Evolutionary conservation across 2,888 invertebrate species (phyloP).

Genomic region (Ectropis crepuscularia): DNA sequence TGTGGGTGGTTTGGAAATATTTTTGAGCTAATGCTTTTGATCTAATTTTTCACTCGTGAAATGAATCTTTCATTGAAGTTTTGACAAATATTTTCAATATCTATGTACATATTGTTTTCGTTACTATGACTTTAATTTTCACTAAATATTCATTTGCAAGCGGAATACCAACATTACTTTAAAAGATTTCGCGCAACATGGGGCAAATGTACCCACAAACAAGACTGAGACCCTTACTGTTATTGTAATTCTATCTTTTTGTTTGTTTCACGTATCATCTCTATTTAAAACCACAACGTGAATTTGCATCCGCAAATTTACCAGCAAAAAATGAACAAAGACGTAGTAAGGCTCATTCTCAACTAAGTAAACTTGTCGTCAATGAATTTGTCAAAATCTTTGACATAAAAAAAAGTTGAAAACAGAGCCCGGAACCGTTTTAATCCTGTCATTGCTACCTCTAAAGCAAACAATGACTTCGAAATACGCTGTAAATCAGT

Average conservation of each 20-base stretch:
- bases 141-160: too few species aligned
- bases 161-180: too few species aligned
- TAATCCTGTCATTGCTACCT: conserved; percentile 59
- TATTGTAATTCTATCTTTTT: neutral
- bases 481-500: conserved; percentile 49
- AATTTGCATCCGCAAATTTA: conserved; percentile 2
- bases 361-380: conserved; percentile 14
- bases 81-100: too few species aligned
- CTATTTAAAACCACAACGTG: conserved; percentile 1
- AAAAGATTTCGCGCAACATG: too few species aligned
- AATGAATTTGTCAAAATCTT: conserved; percentile 26
- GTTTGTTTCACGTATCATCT: neutral
- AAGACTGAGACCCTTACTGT: neutral
- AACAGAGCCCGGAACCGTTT: conserved; percentile 35
- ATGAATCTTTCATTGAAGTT: neutral
- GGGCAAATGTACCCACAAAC: neutral
- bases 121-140: too few species aligned
- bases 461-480: conserved; percentile 39
- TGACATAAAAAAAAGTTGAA: conserved; percentile 29
- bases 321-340: conserved; percentile 6
- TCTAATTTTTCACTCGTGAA: neutral
- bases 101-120: too few species aligned
- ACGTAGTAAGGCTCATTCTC: neutral
- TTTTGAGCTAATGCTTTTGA: conserved; percentile 13
- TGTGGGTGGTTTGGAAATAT: conserved; percentile 55